phyloP scores from a whole-genome alignment of 2,888 invertebrate species.

The Eugnorisma glareosa region DNA sequence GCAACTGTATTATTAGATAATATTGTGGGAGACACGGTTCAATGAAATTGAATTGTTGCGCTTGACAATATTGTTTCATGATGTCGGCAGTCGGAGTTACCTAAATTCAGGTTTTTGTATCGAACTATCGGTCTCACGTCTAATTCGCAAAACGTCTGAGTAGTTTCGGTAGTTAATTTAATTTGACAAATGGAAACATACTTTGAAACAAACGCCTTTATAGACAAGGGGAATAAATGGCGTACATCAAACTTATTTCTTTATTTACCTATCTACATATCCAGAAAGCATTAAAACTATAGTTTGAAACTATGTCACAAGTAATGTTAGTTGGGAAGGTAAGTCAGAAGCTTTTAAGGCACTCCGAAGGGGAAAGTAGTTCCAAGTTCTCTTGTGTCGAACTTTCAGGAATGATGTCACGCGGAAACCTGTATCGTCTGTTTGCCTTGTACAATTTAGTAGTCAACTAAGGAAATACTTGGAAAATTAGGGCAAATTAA shows the following conservation, averaged over 20 bases:
- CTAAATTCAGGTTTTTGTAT: neutral
- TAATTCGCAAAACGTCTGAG: neutral
- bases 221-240: neutral
- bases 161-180: neutral
- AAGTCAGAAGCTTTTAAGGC: constrained; percentile 66
- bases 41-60: neutral
- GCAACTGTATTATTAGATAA: constrained; percentile 27
- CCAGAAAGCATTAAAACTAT: constrained; percentile 52
- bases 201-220: neutral
- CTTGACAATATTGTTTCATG: neutral
- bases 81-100: too few species aligned
- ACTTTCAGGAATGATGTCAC: constrained; percentile 58
- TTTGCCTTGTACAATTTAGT: constrained; percentile 30
- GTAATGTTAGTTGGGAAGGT: constrained; percentile 62
- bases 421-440: constrained; percentile 48
- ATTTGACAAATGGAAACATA: neutral
- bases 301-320: constrained; percentile 61
- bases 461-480: neutral
- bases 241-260: constrained; percentile 16
- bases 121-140: neutral
- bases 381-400: constrained; percentile 50
- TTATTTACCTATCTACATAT: constrained; percentile 27
- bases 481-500: neutral
- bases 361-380: constrained; percentile 60
- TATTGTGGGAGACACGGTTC: constrained; percentile 18